phyloP scores from a whole-genome alignment of 2,888 invertebrate species.

The Sipha maydis region DNA sequence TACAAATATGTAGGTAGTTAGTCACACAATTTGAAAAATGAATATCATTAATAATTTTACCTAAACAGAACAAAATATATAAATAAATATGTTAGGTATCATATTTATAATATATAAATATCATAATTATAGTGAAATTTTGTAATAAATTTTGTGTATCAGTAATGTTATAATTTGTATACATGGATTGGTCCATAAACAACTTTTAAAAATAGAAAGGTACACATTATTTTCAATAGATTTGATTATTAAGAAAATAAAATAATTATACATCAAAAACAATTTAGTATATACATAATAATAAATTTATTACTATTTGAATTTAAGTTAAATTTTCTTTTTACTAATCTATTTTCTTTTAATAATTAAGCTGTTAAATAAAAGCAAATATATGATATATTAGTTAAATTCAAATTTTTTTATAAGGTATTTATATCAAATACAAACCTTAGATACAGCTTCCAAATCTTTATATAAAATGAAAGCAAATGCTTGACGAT shows the following conservation, averaged over 20 bases:
- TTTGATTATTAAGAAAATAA: background rate
- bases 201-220: background rate
- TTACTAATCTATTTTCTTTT: no score
- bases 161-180: no score
- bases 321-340: background rate
- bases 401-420: background rate
- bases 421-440: slow-evolving; percentile 73
- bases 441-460: slow-evolving; percentile 75
- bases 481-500: slow-evolving; percentile 95
- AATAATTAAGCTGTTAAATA: background rate
- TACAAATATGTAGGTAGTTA: no score
- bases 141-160: no score
- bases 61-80: no score
- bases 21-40: no score
- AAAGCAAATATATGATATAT: background rate
- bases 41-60: no score
- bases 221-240: background rate
- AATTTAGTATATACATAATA: background rate
- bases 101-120: no score
- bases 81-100: no score
- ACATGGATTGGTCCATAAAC: background rate
- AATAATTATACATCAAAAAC: background rate
- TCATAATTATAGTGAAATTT: no score
- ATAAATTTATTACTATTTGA: background rate
- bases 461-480: slow-evolving; percentile 91